phyloP scores from a whole-genome alignment of 2,797 vertebrate species.

The Psittacula echo region DNA sequence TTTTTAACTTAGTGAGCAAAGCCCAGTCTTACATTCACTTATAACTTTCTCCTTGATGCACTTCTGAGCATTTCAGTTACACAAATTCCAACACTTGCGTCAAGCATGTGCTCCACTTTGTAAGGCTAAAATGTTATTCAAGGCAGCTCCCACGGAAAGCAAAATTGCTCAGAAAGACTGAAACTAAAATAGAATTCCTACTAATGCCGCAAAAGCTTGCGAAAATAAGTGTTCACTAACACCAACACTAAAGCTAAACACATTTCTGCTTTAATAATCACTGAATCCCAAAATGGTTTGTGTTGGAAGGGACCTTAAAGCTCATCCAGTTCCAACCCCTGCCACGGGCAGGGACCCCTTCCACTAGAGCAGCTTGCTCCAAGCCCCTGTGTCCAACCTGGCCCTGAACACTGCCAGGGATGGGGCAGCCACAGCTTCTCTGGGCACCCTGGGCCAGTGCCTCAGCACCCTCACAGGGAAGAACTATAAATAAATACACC shows the following conservation, averaged over 20 bases:
- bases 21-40: background rate
- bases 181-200: rapidly evolving
- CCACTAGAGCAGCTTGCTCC: too few species aligned
- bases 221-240: rapidly evolving
- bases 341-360: too few species aligned
- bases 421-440: background rate
- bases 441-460: background rate
- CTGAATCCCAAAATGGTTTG: too few species aligned
- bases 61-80: rapidly evolving
- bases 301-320: too few species aligned
- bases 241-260: background rate
- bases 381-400: too few species aligned
- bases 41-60: rapidly evolving
- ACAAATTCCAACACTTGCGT: rapidly evolving
- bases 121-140: rapidly evolving
- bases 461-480: background rate
- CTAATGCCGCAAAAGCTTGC: rapidly evolving
- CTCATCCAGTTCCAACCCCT: too few species aligned
- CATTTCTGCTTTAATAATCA: rapidly evolving
- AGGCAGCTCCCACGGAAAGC: rapidly evolving
- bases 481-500: background rate
- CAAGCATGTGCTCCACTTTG: rapidly evolving
- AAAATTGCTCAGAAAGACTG: background rate
- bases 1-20: background rate
- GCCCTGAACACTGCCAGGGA: too few species aligned